Evolutionary conservation across 2,797 vertebrate genomes (phyloP), one percentile per base, ranked within the genome.

Genomic region (Peromyscus aztecus): DNA sequence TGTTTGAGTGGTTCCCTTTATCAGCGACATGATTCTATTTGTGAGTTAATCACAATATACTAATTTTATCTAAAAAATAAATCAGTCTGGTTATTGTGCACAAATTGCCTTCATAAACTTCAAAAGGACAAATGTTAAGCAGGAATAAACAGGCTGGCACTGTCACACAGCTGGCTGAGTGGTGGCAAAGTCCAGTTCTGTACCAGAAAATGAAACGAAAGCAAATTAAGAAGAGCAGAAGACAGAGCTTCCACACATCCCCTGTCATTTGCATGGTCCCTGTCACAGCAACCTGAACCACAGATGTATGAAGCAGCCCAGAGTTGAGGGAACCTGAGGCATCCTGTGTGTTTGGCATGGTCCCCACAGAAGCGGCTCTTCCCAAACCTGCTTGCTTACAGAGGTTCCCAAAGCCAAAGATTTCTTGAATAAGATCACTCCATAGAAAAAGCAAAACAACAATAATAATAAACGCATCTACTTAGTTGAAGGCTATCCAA

Each of bases 401-500:
- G 69, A 93, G 82, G 83, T 52, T 96, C 46, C 40, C 7, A 43
- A 95, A 94, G 88, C 81, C 97, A 97, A 96, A 77, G 65, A 78
- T 84, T 91, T 96, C 97, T 97, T 73, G 95, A 97, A 98, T 37
- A 73, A 73, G 67, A 69, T 17, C 67, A 69, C 16, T 96, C 46
- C 89, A 97, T 96, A 77, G 94, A 94, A 96, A 96, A 96, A 52
- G 78, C 59, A 94, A 97, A 49, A 95, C 97, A 88, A 43, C 40
- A 52, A 52, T 8, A 49, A 49, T 2, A 83, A 61, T 63, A 43
- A 57, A 12, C 88, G n/a, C 95, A 98, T 98, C 89, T 89, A 95
- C 98, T 97, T 98, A 98, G 97, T 98, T 98, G 98, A 98, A 98
- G 92, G 90, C 65, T 95, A 96, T 97, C 97, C 83, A 86, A 97